Percentiles rank a stretch among this genome's conserved stretches.
These are phyloP conservation scores for Oscheius sp. DNA, from an alignment of 2,888 invertebrate genomes.

Conservation along the genomic window DNA sequence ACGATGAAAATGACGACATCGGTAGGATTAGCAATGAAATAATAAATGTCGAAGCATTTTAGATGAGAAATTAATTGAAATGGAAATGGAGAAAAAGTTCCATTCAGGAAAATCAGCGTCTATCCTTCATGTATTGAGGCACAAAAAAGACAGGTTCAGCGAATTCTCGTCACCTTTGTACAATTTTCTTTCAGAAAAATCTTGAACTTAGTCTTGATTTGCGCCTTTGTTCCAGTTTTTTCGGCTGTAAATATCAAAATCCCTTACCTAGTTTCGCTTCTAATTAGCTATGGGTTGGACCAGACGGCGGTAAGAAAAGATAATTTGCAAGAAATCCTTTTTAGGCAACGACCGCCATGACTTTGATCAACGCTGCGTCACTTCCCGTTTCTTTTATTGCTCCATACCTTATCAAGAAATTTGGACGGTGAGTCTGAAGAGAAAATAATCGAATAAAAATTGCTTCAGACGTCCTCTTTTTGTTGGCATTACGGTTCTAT, in stretches of 20 bases:
- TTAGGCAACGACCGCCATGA: slow-evolving; percentile 54
- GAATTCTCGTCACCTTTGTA: background rate
- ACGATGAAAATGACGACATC: slow-evolving; percentile 52
- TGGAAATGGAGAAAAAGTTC: slow-evolving; percentile 12
- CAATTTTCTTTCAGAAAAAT: slow-evolving; percentile 47
- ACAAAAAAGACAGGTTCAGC: slow-evolving; percentile 9
- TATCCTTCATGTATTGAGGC: slow-evolving; percentile 13
- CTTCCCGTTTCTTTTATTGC: slow-evolving; percentile 58
- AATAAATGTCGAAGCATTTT: background rate
- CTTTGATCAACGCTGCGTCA: slow-evolving; percentile 47
- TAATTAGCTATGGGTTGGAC: slow-evolving; percentile 56
- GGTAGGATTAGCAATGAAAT: slow-evolving; percentile 34
- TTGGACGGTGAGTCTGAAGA: slow-evolving; percentile 37
- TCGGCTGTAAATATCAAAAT: slow-evolving; percentile 64
- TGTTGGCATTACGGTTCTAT: slow-evolving; percentile 51
- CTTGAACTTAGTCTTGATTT: slow-evolving; percentile 54
- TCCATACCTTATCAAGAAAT: slow-evolving; percentile 56
- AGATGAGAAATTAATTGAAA: slow-evolving; percentile 20
- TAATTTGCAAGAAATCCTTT: background rate
- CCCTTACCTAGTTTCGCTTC: slow-evolving; percentile 58
- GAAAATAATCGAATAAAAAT: background rate
- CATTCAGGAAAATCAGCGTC: slow-evolving; percentile 12
- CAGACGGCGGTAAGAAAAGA: slow-evolving; percentile 44
- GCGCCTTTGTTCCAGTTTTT: slow-evolving; percentile 59
- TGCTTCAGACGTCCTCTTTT: slow-evolving; percentile 56